Percentiles rank a stretch among this genome's conserved stretches.
Conservation (phyloP, 2,797 vertebrate genomes). For the Cyclura pinguis region DNA sequence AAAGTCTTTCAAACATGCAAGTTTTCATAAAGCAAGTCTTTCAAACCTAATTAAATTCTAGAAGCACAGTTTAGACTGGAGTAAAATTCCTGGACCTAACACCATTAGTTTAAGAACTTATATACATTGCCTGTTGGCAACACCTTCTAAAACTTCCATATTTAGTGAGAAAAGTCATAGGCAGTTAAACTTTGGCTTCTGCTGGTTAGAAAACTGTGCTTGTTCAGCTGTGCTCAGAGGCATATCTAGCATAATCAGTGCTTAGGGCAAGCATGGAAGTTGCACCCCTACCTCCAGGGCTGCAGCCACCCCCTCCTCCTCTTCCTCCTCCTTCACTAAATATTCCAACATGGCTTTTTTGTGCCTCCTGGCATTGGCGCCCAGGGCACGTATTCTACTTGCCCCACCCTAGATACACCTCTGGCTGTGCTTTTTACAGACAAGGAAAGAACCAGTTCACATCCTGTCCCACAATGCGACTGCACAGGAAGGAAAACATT, state of each 20-base stretch:
- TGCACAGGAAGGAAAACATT: not conserved
- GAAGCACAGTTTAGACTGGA: not conserved
- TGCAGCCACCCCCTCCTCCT: too few species aligned
- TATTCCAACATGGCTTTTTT: too few species aligned
- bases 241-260: too few species aligned
- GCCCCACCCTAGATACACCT: too few species aligned
- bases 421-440: too few species aligned
- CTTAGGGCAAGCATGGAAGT: too few species aligned
- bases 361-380: too few species aligned
- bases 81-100: not conserved
- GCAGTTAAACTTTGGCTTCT: not conserved
- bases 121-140: not conserved
- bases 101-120: constrained; percentile 1
- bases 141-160: not conserved
- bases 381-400: too few species aligned
- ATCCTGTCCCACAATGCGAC: not conserved
- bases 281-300: too few species aligned
- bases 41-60: not conserved
- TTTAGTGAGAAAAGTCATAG: not conserved
- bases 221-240: too few species aligned
- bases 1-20: too few species aligned
- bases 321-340: too few species aligned
- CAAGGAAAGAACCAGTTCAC: not conserved
- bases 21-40: not conserved
- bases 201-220: not conserved